These are phyloP conservation scores for Catharus ustulatus DNA, from an alignment of 2,797 vertebrate genomes.

Conservation along the genomic window DNA sequence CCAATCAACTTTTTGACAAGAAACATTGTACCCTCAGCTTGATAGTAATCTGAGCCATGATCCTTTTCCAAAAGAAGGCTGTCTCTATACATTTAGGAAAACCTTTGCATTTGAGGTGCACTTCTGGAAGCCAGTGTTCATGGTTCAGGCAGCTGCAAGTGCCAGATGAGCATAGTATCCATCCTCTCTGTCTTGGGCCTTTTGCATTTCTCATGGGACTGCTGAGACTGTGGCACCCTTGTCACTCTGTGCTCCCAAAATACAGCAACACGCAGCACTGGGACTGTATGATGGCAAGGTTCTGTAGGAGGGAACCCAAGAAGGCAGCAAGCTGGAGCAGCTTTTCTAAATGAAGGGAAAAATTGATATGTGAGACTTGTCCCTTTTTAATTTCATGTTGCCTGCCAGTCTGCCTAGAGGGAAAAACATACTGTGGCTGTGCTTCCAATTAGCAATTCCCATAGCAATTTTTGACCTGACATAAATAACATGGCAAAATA, in stretches of 20 bases:
- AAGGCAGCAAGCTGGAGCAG: background rate
- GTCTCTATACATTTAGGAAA: background rate
- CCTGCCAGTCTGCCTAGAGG: background rate
- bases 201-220: background rate
- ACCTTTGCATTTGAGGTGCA: background rate
- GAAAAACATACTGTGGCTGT: background rate
- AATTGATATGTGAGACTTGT: background rate
- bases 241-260: background rate
- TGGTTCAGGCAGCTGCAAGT: background rate
- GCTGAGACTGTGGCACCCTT: background rate
- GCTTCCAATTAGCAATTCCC: slow-evolving; percentile 16
- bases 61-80: background rate
- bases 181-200: background rate
- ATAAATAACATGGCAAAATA: background rate
- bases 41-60: background rate
- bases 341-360: background rate
- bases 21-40: background rate
- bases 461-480: background rate
- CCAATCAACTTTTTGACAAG: background rate
- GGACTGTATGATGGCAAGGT: background rate
- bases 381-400: background rate
- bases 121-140: background rate
- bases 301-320: background rate
- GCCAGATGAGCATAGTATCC: background rate
- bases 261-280: rapidly evolving